Evolutionary conservation across 2,113 vertebrate genomes (phyloP).

Genomic region (Sminthopsis crassicaudata): DNA sequence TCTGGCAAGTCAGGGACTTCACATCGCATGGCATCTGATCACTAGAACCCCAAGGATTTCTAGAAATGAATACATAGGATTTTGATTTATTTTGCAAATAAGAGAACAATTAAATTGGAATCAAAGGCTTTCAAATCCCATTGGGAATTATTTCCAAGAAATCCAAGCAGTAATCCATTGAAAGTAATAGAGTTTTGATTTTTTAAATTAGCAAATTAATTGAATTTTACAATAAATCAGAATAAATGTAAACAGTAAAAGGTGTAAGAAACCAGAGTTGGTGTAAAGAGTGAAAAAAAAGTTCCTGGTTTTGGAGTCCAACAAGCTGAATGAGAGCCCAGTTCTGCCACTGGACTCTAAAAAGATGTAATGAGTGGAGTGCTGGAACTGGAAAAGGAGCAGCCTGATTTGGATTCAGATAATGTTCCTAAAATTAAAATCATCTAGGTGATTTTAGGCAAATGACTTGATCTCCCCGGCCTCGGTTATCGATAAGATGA

Average conservation of each 20-base stretch:
- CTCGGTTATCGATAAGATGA: not conserved
- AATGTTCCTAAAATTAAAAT: not conserved
- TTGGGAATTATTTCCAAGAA: not conserved
- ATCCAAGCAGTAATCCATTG: not conserved
- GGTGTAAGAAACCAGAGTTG: not conserved
- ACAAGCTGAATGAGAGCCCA: not conserved
- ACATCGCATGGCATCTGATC: not conserved
- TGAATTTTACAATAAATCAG: not conserved
- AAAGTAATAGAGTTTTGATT: constrained; percentile 14
- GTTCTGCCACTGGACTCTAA: not conserved
- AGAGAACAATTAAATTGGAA: constrained; percentile 31
- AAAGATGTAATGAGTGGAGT: not conserved
- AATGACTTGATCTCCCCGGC: not conserved
- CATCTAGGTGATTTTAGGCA: not conserved
- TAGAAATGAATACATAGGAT: constrained; percentile 8
- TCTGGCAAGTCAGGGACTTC: not conserved
- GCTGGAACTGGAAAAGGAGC: not conserved
- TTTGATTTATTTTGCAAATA: not conserved
- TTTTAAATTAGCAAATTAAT: not conserved
- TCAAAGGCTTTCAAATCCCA: constrained; percentile 1
- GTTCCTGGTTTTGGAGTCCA: not conserved
- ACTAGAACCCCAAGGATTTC: constrained; percentile 14
- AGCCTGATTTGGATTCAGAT: not conserved
- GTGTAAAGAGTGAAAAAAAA: not conserved
- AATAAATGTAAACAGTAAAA: not conserved